Base-by-base conservation (phyloP, 2,113 vertebrate species). In the Heterotilapia buettikoferi region DNA sequence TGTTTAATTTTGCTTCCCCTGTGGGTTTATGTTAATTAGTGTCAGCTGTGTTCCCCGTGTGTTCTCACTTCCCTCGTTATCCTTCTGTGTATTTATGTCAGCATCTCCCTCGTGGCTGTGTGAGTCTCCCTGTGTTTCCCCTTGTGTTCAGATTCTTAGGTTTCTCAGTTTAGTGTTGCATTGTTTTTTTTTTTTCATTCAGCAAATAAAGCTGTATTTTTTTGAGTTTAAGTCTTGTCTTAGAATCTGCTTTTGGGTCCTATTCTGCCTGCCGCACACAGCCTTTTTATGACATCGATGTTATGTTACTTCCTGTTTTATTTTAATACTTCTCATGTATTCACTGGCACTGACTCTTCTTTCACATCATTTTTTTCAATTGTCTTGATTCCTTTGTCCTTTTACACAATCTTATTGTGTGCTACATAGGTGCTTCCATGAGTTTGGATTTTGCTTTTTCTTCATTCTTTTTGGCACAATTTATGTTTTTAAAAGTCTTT, bases 311-410 rank as follows among this genome's bases (percentile, higher is more conserved):
- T 59, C 26, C 57, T 59, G 57, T 59, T 59, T 59, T 31, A 59
- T 18, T 31, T 31, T 18, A 59, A 59, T 16, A 59, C 7, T 9
- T 59, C 14, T 59, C 1, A 1, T 59, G 26, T 59, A 59, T 59
- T 59, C 14, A 31, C 26, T 18, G 26, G 26, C 26, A 59, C 26
- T 61, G 14, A 61, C 26, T 31, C 14, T 61, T 61, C 57, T 31
- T 18, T 2, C 57, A 26, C 54, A 57, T 54, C 0, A 54, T 14
- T 56, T 56, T n/a, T 56, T 56, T 0, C n/a, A n/a, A n/a, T n/a
- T n/a, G 24, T 57, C 2, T 57, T 57, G 13, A 57, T 18, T 33
- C 16, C 4, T 61, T 63, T 63, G 59, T 5, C 59, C 6, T 63
- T 6, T 7, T 63, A 36, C 31, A 63, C 31, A 63, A 63, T 63